These are phyloP conservation scores for Centrocercus urophasianus DNA, from an alignment of 2,113 vertebrate species.

Conservation along the genomic window DNA sequence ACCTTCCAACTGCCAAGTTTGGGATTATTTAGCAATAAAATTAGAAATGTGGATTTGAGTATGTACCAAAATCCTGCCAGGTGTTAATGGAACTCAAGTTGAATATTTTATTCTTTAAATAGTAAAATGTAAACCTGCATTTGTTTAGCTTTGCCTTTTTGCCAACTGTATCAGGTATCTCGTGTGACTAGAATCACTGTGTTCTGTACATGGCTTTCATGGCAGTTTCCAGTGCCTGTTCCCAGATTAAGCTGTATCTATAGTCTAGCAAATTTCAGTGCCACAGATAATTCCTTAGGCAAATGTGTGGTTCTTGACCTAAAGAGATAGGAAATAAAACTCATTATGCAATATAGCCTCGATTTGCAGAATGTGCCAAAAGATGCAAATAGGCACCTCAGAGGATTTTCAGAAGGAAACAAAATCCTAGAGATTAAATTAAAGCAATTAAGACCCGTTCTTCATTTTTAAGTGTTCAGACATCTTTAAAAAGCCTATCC, in stretches of 20 bases:
- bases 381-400: background rate
- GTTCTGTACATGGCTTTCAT: conserved; percentile 54
- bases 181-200: conserved; percentile 69
- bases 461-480: background rate
- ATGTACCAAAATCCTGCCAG: conserved; percentile 59
- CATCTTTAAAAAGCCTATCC: background rate
- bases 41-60: conserved; percentile 68
- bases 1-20: conserved; percentile 63
- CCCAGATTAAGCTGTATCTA: conserved; percentile 36
- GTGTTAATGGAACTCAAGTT: conserved; percentile 71
- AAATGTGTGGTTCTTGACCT: conserved; percentile 10
- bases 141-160: conserved; percentile 69
- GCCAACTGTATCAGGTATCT: conserved; percentile 66
- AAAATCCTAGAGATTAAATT: background rate
- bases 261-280: conserved; percentile 49
- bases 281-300: conserved; percentile 28
- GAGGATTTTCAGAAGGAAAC: conserved; percentile 3
- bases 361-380: background rate
- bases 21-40: conserved; percentile 72
- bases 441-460: background rate
- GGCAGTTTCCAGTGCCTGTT: conserved; percentile 64
- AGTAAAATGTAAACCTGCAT: conserved; percentile 68
- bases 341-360: background rate
- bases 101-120: conserved; percentile 73
- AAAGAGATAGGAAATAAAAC: conserved; percentile 38